Base-by-base conservation (phyloP, 2,113 vertebrate species). In the Amblyopsis rosae region DNA sequence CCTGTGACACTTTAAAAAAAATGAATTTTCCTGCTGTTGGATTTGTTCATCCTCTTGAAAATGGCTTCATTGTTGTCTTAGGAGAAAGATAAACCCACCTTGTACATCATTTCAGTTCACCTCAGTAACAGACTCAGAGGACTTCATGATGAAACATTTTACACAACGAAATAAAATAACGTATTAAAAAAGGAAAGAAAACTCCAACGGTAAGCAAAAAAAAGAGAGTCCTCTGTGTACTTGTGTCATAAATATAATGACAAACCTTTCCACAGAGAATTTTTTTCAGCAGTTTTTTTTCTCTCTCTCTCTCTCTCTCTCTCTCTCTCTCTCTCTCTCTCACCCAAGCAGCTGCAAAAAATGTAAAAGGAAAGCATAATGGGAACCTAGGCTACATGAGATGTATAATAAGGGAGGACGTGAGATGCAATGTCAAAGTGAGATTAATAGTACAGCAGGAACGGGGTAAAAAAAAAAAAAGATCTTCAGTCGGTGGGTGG, bases 361-460 rank as follows among this genome's bases (percentile, higher is more conserved):
- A 61, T 35, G 59, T 77, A 72, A 77, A 72, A 76, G 82, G 86
- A 92, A 90, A 93, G 92, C 88, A 87, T 80, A 85, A 80, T 63
- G 70, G 70, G 65, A 57, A 65, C 67, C 76, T 77, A 81, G 65
- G 66, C 84, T 86, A 84, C 66, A 78, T 69, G 75, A 70, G 59
- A 75, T 83, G 75, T 59, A 77, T 73, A 78, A 72, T 59, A 79
- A 63, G 45, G 32, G 77, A 87, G 88, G 89, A 88, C 89, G 91
- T 89, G 86, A 73, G 75, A 73, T 17, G 66, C 87, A 79, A 86
- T 87, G 84, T 79, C 71, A 82, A 85, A 83, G 88, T 89, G 88
- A 90, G 88, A 92, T 95, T 26, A 26, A 3, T 96, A 96, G 94
- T 96, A 95, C 88, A 91, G 92, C 90, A 91, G 87, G 56, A 87